These are phyloP conservation scores for Nesoenas mayeri DNA, from an alignment of 2,113 vertebrate species.

Conservation along the genomic window DNA sequence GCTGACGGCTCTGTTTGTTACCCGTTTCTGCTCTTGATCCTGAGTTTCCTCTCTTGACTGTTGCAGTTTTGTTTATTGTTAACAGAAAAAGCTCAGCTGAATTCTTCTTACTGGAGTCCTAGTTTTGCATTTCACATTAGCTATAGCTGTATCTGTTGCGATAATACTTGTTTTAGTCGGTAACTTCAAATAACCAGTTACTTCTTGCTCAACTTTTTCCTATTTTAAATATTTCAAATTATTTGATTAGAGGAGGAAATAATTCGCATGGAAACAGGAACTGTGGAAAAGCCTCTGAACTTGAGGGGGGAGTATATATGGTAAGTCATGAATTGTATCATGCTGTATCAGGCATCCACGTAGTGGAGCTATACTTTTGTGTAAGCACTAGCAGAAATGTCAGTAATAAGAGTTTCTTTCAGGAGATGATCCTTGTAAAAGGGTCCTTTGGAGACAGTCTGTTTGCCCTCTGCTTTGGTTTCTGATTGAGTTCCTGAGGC, in stretches of 20 bases:
- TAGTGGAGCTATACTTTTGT: background rate
- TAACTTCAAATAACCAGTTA: background rate
- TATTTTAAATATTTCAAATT: background rate
- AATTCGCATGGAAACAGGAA: background rate
- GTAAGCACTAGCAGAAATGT: background rate
- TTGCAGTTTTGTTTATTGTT: background rate
- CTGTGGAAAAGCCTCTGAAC: background rate
- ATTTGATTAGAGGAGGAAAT: background rate
- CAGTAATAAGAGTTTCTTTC: background rate
- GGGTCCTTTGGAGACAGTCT: background rate
- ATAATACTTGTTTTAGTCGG: background rate
- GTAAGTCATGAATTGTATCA: background rate
- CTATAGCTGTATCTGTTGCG: background rate
- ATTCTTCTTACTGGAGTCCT: background rate
- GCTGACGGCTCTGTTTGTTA: background rate
- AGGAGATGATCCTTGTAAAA: background rate
- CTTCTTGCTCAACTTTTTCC: background rate
- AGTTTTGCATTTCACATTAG: background rate
- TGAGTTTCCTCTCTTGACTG: background rate
- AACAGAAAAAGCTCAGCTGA: background rate
- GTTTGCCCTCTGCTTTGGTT: background rate
- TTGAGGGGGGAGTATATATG: background rate
- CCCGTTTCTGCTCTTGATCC: background rate
- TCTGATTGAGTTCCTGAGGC: background rate
- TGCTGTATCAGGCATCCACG: background rate